A percentile compares a stretch with the other conserved stretches of the same genome.
Evolutionary conservation across 1,140 invertebrate species (phyloP).

Genomic region (Plodia interpunctella): DNA sequence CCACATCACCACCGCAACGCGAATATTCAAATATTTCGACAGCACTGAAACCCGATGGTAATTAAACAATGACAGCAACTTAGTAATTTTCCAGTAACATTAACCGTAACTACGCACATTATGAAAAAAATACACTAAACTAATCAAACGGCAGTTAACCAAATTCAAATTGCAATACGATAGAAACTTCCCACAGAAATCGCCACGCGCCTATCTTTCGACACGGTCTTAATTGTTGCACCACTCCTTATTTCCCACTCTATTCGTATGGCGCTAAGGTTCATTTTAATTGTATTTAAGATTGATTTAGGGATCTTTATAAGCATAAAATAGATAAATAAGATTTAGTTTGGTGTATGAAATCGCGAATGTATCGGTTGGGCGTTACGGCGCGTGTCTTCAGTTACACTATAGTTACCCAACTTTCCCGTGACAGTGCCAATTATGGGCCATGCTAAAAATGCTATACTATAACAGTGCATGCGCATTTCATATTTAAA

Average conservation of each 20-base stretch:
- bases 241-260: neutral
- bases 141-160: conserved; percentile 20
- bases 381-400: conserved; percentile 55
- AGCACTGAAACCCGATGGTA: too few species aligned
- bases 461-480: neutral
- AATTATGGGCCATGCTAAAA: conserved; percentile 19
- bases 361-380: conserved; percentile 54
- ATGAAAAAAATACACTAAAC: conserved; percentile 9
- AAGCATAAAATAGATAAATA: conserved; percentile 72
- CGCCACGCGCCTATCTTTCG: conserved; percentile 62
- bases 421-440: conserved; percentile 58
- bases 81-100: too few species aligned
- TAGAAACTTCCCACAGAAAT: conserved; percentile 56
- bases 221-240: conserved; percentile 32
- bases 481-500: too few species aligned
- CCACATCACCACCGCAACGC: too few species aligned
- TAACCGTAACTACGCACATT: conserved; percentile 2
- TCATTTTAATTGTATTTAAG: neutral
- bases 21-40: too few species aligned
- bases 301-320: conserved; percentile 34
- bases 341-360: conserved; percentile 53
- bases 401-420: conserved; percentile 52
- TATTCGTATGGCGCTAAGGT: conserved; percentile 7
- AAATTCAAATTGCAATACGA: conserved; percentile 29
- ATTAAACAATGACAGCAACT: too few species aligned